Evolutionary conservation across 1,140 invertebrate species (phyloP).

Genomic region (Coptotermes formosanus): DNA sequence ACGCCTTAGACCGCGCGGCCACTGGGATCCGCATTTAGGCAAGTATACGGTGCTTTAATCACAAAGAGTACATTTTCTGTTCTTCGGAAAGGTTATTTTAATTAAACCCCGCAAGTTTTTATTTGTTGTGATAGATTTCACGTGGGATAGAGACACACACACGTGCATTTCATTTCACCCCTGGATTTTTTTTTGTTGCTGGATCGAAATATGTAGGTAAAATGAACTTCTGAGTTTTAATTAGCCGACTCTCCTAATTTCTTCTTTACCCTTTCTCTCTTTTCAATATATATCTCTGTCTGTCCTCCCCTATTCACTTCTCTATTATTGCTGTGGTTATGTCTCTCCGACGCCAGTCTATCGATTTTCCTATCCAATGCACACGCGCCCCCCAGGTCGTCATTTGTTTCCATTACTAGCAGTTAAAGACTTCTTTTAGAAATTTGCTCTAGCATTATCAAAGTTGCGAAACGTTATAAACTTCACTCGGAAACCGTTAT

Average conservation of each 20-base stretch:
- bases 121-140: not conserved
- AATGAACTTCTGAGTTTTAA: not conserved
- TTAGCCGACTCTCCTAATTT: not conserved
- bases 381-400: not conserved
- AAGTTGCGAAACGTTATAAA: constrained; percentile 17
- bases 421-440: constrained; percentile 14
- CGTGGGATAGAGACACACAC: not conserved
- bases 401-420: constrained; percentile 18
- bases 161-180: not conserved
- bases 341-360: constrained; percentile 3
- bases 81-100: not conserved
- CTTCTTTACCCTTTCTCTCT: not conserved
- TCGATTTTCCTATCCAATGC: constrained; percentile 4
- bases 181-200: not conserved
- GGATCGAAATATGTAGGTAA: not conserved
- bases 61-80: not conserved
- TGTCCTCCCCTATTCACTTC: not conserved
- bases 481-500: not conserved
- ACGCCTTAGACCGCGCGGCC: no score
- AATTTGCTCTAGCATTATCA: not conserved
- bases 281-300: not conserved
- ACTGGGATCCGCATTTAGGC: no score
- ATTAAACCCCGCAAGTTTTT: not conserved
- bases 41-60: not conserved
- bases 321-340: constrained; percentile 13